These are phyloP conservation scores for Drosophila parvula DNA, from an alignment of 1,140 invertebrate species.

Conservation along the genomic window DNA sequence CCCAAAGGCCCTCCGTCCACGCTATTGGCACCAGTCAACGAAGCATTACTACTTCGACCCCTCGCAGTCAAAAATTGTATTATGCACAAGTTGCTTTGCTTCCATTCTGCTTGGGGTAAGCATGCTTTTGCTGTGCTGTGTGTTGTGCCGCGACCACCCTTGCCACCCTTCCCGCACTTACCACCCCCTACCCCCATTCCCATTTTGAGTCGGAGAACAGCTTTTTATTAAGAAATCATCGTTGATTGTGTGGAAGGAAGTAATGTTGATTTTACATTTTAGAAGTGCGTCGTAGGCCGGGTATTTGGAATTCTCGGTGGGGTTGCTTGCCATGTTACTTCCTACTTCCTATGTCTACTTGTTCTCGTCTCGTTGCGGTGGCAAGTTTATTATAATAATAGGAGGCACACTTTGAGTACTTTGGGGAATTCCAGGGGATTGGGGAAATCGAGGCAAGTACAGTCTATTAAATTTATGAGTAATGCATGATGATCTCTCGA, in stretches of 20 bases:
- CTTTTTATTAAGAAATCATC: slow-evolving; percentile 83
- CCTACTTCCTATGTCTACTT: slow-evolving; percentile 14
- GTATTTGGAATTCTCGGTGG: slow-evolving; percentile 9
- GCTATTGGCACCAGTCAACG: slow-evolving; percentile 64
- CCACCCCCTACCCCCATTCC: slow-evolving; percentile 21
- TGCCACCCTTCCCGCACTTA: slow-evolving; percentile 7
- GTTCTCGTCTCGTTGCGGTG: slow-evolving; percentile 53
- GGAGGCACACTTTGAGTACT: slow-evolving; percentile 62
- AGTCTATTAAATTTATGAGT: slow-evolving; percentile 66
- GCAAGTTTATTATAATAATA: slow-evolving; percentile 81
- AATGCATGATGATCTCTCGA: slow-evolving; percentile 53
- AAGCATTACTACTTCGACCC: slow-evolving; percentile 76
- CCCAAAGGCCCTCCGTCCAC: neutral
- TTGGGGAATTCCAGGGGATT: slow-evolving; percentile 42
- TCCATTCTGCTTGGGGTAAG: slow-evolving; percentile 38
- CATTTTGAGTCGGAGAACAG: slow-evolving; percentile 27
- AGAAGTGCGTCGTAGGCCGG: slow-evolving; percentile 46
- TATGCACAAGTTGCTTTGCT: slow-evolving; percentile 72
- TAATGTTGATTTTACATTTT: slow-evolving; percentile 81
- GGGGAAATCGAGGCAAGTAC: slow-evolving; percentile 3
- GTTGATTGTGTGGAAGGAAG: slow-evolving; percentile 82
- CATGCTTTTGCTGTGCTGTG: neutral
- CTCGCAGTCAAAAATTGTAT: slow-evolving; percentile 75
- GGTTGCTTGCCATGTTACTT: slow-evolving; percentile 22
- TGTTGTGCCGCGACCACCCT: neutral